These are phyloP conservation scores for Dryoscopus gambensis DNA, from an alignment of 2,113 vertebrate species.

Conservation along the genomic window DNA sequence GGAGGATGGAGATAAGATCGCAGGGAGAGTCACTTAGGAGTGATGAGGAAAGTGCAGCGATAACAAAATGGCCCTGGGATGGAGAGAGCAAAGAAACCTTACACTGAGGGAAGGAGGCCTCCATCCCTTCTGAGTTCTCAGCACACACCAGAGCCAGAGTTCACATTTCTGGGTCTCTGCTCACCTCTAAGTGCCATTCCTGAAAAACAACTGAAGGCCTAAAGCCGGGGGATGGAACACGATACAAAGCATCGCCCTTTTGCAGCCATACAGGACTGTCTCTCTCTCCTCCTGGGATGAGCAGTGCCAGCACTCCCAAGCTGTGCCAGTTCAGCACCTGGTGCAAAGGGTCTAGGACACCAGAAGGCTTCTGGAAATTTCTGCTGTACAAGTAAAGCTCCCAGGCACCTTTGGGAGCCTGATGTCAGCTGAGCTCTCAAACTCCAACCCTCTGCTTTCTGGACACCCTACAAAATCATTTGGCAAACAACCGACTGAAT, in stretches of 20 bases:
- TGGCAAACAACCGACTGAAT: not conserved
- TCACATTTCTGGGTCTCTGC: not conserved
- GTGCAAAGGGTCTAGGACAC: not conserved
- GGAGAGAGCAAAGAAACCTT: not conserved
- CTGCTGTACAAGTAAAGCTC: not conserved
- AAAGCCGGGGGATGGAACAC: not conserved
- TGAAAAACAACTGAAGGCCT: not conserved
- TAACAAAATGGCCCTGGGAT: not conserved
- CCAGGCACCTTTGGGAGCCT: not conserved
- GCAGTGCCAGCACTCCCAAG: not conserved
- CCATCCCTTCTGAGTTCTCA: not conserved
- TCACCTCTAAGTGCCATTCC: not conserved
- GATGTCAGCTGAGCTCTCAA: not conserved
- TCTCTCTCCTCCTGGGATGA: accelerated
- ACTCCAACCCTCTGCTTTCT: not conserved
- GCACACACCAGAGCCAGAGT: not conserved
- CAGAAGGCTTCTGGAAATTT: not conserved
- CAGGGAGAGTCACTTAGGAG: not conserved
- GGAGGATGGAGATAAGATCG: not conserved
- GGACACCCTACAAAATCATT: not conserved
- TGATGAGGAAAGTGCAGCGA: not conserved
- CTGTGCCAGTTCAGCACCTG: not conserved
- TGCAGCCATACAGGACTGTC: not conserved
- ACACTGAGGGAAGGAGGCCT: not conserved
- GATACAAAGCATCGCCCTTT: not conserved